phyloP scores from a whole-genome alignment of 64 coral and sea anemone genomes.

The Pachyseris speciosa region DNA sequence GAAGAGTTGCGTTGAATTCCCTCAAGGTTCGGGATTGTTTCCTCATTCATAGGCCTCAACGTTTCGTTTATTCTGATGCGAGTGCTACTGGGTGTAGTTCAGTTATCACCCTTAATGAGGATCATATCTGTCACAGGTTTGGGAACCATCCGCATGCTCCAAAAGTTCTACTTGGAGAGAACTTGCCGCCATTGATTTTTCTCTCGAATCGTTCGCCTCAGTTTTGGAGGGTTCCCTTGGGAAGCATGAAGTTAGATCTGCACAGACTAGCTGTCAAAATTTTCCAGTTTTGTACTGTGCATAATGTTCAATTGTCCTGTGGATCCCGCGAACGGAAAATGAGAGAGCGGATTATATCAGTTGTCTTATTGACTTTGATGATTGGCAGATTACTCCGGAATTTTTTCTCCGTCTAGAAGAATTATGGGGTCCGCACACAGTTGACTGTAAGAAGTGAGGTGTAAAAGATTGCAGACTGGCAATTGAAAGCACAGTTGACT shows the following conservation, averaged over 20 bases:
- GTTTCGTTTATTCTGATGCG: conserved; percentile 67
- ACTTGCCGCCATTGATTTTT: conserved; percentile 15
- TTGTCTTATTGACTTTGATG: background rate
- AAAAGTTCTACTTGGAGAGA: conserved; percentile 42
- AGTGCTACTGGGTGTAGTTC: conserved; percentile 56
- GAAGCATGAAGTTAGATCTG: background rate
- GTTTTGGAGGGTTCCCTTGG: conserved; percentile 6
- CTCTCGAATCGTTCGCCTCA: background rate
- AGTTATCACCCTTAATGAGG: conserved; percentile 12
- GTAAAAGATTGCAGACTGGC: too few species aligned
- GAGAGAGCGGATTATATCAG: conserved; percentile 9
- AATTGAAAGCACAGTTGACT: too few species aligned
- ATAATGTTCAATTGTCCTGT: background rate
- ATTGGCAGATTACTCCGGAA: conserved; percentile 17
- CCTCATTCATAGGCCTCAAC: background rate
- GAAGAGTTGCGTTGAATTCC: background rate
- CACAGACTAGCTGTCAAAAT: background rate
- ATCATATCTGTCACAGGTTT: conserved; percentile 12
- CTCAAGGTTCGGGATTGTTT: background rate
- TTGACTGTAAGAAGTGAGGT: too few species aligned
- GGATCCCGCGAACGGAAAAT: background rate
- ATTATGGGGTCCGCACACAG: background rate
- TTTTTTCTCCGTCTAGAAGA: background rate
- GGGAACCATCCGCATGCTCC: background rate
- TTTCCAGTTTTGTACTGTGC: background rate